Conservation (phyloP, 2,113 vertebrate species). For the Ceyx cyanopectus region DNA sequence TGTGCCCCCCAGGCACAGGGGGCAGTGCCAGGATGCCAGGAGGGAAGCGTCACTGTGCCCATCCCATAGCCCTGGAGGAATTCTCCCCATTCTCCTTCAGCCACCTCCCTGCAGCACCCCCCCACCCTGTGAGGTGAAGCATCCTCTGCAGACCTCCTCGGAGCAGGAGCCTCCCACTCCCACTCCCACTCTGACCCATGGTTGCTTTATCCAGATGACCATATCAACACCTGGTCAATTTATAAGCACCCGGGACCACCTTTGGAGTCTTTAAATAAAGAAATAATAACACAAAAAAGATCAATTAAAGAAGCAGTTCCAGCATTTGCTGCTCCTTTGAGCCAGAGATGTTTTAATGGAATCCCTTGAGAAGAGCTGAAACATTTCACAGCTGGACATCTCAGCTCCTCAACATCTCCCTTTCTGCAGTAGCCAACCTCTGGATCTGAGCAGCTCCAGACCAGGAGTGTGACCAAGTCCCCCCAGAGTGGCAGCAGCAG, state of each 20-base stretch:
- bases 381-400: not conserved
- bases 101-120: not conserved
- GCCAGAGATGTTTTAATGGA: not conserved
- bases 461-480: not conserved
- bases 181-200: not conserved
- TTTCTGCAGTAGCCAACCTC: not conserved
- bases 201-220: not conserved
- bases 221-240: not conserved
- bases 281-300: not conserved
- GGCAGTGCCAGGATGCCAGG: not conserved
- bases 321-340: not conserved
- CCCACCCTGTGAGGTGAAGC: not conserved
- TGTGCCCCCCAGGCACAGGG: not conserved
- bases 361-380: not conserved
- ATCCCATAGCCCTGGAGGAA: accelerated
- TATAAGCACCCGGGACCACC: not conserved
- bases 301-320: not conserved
- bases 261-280: not conserved
- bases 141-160: not conserved
- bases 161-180: not conserved
- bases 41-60: not conserved
- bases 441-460: not conserved
- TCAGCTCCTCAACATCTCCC: not conserved
- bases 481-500: accelerated
- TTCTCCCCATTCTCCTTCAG: not conserved